Evolutionary conservation across 2,113 vertebrate genomes (phyloP), one percentile per base, ranked within the genome.

Genomic region (Podarcis raffonei): DNA sequence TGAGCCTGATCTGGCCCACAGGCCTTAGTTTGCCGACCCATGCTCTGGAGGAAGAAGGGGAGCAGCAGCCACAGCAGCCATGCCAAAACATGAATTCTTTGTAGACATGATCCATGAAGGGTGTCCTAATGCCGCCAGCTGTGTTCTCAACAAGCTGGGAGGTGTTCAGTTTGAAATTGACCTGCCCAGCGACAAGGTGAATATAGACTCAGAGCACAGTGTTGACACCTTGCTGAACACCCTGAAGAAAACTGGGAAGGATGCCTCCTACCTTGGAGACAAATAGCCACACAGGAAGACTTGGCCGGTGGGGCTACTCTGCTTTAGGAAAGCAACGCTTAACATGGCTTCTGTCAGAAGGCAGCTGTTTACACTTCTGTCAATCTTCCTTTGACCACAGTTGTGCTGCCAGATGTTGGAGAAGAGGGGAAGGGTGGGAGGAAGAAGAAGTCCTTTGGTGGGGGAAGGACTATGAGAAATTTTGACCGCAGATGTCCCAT

Each of bases 101-200:
- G 99, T 99, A 89, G 98, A 98, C 80, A 99, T 99, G 99, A 99
- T 98, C 39, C 99, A 98, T 30, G 98, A 98, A 84, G 98, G 99
- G 81, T 99, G 99, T n/a, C 98, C 98, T 4, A 98, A 97, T 0
- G 98, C 99, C 0, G 98, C 99, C 9, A 97, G 97, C 81, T 97
- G 98, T 8, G 96, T 99, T 79, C 98, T 99, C 91, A 97, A 95
- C 81, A 99, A 97, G 91, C 96, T 99, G 90, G 97, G 94, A 96
- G 98, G 97, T 98, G 92, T 99, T 57, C 97, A 97, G 91, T 98
- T 98, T 96, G 97, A 98, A 69, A 98, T 99, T 85, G 98, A 99
- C 93, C 97, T 99, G 81, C 97, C 98, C 1, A 99, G 98, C 93
- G 98, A 99, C 92, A 98, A 98, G 95, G 98, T 99, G 48, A 97